These are phyloP conservation scores for Erythrocercus mccallii DNA, from an alignment of 2,113 vertebrate species.

Conservation along the genomic window DNA sequence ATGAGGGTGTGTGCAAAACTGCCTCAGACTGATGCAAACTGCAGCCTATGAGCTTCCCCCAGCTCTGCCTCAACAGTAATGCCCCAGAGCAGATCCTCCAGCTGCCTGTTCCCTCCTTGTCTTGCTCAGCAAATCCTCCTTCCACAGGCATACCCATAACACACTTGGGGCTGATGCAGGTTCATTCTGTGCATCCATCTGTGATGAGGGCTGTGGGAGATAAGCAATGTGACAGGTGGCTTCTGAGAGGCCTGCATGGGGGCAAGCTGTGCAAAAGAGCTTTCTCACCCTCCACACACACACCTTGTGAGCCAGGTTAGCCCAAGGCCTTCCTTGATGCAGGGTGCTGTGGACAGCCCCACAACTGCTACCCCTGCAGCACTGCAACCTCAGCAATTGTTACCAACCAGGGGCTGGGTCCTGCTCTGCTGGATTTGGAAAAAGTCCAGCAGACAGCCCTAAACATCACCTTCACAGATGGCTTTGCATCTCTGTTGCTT, in stretches of 20 bases:
- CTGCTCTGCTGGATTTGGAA: not conserved
- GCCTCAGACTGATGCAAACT: not conserved
- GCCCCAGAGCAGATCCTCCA: not conserved
- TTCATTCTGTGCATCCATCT: not conserved
- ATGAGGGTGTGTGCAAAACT: not conserved
- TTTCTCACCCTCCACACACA: not conserved
- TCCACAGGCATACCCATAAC: not conserved
- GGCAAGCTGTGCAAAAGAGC: not conserved
- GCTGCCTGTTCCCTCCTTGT: not conserved
- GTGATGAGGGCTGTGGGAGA: not conserved
- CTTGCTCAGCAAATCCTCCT: not conserved
- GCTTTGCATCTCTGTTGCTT: not conserved
- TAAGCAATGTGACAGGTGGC: not conserved
- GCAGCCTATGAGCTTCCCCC: not conserved
- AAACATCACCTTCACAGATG: not conserved
- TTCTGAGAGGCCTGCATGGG: rapidly evolving
- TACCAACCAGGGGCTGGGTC: not conserved
- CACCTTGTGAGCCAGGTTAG: rapidly evolving
- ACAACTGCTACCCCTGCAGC: not conserved
- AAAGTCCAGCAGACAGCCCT: not conserved
- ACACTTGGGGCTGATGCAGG: not conserved
- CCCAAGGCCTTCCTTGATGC: not conserved
- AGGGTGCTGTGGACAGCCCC: not conserved
- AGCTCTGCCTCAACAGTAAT: not conserved
- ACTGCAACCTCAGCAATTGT: not conserved